phyloP scores from a whole-genome alignment of 2,888 invertebrate species.

The Syrphus vitripennis region DNA sequence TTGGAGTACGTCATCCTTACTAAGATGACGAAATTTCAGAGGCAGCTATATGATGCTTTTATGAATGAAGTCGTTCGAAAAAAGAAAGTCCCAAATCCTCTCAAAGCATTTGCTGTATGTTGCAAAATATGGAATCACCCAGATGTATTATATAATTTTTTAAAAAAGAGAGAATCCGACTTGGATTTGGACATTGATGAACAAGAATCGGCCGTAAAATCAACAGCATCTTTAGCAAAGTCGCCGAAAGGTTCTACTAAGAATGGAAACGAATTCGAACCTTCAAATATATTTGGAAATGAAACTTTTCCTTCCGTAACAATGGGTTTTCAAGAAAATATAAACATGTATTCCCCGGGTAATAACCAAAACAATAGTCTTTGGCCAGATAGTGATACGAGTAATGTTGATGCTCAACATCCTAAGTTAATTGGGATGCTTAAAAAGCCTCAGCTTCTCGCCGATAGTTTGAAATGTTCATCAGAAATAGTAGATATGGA shows the following conservation, averaged over 20 bases:
- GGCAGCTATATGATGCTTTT: constrained; percentile 94
- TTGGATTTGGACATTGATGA: constrained; percentile 92
- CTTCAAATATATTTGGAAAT: background rate
- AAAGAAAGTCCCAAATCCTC: constrained; percentile 94
- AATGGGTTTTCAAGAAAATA: background rate
- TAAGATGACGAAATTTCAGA: constrained; percentile 94
- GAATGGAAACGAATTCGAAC: background rate
- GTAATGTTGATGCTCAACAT: constrained; percentile 38
- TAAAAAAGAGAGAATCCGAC: constrained; percentile 90
- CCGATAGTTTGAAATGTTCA: constrained; percentile 75
- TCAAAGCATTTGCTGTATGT: constrained; percentile 99
- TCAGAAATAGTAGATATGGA: constrained; percentile 80
- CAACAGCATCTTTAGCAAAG: background rate
- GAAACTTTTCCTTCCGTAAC: background rate
- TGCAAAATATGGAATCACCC: constrained; percentile 99
- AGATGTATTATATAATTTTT: constrained; percentile 93
- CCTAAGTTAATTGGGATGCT: constrained; percentile 76
- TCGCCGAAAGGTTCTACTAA: background rate
- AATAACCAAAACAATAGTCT: background rate
- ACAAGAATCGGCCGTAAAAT: constrained; percentile 74
- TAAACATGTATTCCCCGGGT: background rate
- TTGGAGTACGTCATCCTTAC: constrained; percentile 96
- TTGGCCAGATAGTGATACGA: constrained; percentile 30
- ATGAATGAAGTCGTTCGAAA: constrained; percentile 95
- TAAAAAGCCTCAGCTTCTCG: constrained; percentile 73